Conservation (phyloP, 2,888 invertebrate genomes). For the Agonum fuliginosum region DNA sequence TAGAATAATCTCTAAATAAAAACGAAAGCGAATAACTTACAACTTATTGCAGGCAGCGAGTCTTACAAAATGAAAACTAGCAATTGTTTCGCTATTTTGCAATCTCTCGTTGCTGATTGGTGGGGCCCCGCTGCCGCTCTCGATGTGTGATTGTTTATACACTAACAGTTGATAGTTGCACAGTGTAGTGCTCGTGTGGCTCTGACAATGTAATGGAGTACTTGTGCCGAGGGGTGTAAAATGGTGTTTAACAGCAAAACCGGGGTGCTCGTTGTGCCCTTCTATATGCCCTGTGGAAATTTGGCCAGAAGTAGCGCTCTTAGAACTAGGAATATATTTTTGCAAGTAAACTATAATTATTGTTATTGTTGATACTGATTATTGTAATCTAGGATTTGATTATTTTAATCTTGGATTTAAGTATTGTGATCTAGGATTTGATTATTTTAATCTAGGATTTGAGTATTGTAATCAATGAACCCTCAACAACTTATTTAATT, state of each 20-base stretch:
- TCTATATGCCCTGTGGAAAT: slow-evolving; percentile 48
- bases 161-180: slow-evolving; percentile 7
- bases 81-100: slow-evolving; percentile 20
- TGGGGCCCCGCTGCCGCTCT: background rate
- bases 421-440: no score
- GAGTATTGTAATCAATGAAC: no score
- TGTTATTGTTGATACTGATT: no score
- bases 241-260: slow-evolving; percentile 40
- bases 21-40: slow-evolving; percentile 44
- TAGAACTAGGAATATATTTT: background rate
- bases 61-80: slow-evolving; percentile 36
- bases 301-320: slow-evolving; percentile 1
- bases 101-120: background rate
- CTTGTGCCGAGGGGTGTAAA: slow-evolving; percentile 1
- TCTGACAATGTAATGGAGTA: background rate
- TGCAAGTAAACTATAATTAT: slow-evolving; percentile 8
- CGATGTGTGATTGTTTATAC: slow-evolving; percentile 2
- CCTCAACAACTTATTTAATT: no score
- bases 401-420: no score
- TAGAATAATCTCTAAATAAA: slow-evolving; percentile 16
- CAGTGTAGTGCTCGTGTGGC: background rate
- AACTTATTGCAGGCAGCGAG: slow-evolving; percentile 6
- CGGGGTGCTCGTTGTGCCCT: slow-evolving; percentile 40
- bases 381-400: no score
- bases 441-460: no score